Evolutionary conservation across 2,888 invertebrate species (phyloP), one percentile per base, ranked within the genome.

Genomic region (Melanotus villosus): DNA sequence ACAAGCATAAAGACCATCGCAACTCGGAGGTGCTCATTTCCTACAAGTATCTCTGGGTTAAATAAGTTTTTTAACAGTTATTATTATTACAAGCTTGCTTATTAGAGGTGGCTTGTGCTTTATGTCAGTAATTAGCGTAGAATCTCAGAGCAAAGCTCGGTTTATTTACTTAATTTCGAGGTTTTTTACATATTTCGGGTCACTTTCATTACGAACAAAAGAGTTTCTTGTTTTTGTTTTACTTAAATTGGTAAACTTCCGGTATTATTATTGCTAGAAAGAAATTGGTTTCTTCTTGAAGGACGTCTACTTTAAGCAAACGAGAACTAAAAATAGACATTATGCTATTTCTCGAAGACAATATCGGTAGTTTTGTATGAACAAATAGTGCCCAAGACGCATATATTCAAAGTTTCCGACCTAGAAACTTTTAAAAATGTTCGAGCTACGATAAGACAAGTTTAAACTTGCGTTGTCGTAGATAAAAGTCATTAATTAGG

Each of bases 401-500:
- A 14, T 7, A 41, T 41, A 12, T 7, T 5, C 12, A 36, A 59
- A n/a, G 38, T 66, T 60, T 19, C 18, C 50, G 52, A 34, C 45
- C 32, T 19, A 36, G 36, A 66, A 68, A 68, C 36, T 68, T 67
- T 66, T 19, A 34, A 66, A 59, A 66, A 60, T 66, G 45, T 57
- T 43, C 45, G 56, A 34, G 16, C 16, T 54, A 21, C 19, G 67
- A 68, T 68, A 68, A 68, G 67, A 23, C 43, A 57, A 62, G n/a
- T 62, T 62, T 56, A 62, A 62, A 43, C 47, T 56, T 66, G 12
- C 21, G 14, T 19, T 65, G 26, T 54, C 59, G 10, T 43, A 43
- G 64, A 64, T 64, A 64, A 64, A 56, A 64, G 54, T 43, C 64
- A 64, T 64, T 64, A 64, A 64, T 64, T 64, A 54, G 45, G 30